Evolutionary conservation across 2,888 invertebrate species (phyloP).

Genomic region (Diarsia mendica): DNA sequence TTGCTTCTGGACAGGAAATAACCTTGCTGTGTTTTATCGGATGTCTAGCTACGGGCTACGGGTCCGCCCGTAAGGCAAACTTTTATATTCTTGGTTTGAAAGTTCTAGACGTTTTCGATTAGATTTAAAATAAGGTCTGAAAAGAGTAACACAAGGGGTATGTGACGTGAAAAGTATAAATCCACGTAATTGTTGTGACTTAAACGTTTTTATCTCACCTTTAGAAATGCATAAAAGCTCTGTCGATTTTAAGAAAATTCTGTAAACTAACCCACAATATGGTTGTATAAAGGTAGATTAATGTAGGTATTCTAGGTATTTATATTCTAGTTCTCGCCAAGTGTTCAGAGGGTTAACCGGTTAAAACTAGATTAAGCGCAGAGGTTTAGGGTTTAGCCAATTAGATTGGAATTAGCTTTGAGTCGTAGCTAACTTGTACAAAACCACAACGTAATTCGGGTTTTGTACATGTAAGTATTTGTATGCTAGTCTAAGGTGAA

Average conservation of each 20-base stretch:
- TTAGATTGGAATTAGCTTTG: slow-evolving; percentile 35
- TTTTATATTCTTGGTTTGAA: background rate
- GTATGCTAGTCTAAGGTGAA: too few species aligned
- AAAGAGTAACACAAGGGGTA: background rate
- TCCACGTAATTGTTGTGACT: background rate
- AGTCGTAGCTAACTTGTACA: slow-evolving; percentile 14
- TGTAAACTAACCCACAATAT: background rate
- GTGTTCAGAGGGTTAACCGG: slow-evolving; percentile 7
- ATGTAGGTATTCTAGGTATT: too few species aligned
- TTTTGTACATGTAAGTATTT: background rate
- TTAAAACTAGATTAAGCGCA: slow-evolving; percentile 32
- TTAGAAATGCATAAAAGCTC: background rate
- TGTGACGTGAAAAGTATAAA: background rate
- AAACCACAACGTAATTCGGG: slow-evolving; percentile 14
- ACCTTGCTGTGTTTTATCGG: background rate
- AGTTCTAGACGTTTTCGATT: background rate
- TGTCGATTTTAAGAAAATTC: background rate
- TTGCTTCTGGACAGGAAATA: background rate
- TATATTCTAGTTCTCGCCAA: slow-evolving; percentile 6
- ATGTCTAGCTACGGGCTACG: background rate
- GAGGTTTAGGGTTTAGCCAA: slow-evolving; percentile 37
- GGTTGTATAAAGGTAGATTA: too few species aligned
- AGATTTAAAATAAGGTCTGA: background rate
- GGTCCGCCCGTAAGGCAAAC: background rate
- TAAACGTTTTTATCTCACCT: too few species aligned